These are phyloP conservation scores for Stylophora pistillata DNA, from an alignment of 64 coral and sea anemone genomes.

Conservation along the genomic window DNA sequence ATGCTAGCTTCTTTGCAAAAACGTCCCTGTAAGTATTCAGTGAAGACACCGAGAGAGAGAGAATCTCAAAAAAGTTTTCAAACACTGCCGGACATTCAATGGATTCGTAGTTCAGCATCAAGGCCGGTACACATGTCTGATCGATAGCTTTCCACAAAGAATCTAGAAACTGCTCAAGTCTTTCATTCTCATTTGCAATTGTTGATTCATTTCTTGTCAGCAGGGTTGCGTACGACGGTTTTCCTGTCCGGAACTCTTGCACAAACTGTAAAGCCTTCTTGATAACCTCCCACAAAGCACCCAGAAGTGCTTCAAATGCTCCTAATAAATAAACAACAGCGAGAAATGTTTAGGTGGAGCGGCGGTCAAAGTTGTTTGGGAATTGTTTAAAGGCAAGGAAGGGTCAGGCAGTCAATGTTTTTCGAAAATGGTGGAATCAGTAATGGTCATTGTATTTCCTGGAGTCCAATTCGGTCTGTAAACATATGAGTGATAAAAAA, in stretches of 20 bases:
- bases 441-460: too few relatives aligned
- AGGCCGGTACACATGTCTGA: slow-evolving; percentile 74
- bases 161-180: background rate
- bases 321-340: slow-evolving; percentile 1
- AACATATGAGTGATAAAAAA: too few relatives aligned
- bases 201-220: background rate
- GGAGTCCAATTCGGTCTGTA: too few relatives aligned
- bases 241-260: background rate
- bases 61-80: slow-evolving; percentile 66
- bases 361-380: too few relatives aligned
- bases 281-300: slow-evolving; percentile 49
- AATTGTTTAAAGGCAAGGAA: too few relatives aligned
- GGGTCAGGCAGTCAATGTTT: too few relatives aligned
- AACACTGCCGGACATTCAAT: slow-evolving; percentile 67
- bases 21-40: slow-evolving; percentile 27
- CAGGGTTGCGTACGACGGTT: slow-evolving; percentile 45
- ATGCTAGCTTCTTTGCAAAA: slow-evolving; percentile 55
- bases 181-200: background rate
- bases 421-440: too few relatives aligned
- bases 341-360: too few relatives aligned
- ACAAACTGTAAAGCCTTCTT: slow-evolving; percentile 42
- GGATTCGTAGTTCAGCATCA: slow-evolving; percentile 80
- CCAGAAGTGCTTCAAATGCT: slow-evolving; percentile 57
- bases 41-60: slow-evolving; percentile 52
- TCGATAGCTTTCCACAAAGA: slow-evolving; percentile 60